Conservation (phyloP, 2,113 vertebrate species). For the Meles meles region DNA sequence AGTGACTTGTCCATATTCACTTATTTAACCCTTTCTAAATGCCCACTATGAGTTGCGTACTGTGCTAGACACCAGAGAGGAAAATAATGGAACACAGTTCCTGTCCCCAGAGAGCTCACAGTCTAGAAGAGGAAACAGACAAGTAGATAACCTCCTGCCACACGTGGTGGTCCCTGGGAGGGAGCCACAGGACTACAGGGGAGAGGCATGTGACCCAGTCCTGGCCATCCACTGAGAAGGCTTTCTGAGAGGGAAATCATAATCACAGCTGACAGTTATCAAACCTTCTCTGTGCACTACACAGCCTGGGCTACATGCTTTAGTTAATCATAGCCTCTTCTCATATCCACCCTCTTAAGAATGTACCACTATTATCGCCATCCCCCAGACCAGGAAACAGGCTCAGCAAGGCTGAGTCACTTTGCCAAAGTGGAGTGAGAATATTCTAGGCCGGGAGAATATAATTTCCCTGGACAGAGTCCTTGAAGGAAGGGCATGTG, state of each 20-base stretch:
- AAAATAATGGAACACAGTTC: not conserved
- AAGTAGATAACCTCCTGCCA: not conserved
- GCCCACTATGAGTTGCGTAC: not conserved
- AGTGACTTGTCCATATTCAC: not conserved
- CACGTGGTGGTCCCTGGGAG: not conserved
- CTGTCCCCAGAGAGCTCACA: not conserved
- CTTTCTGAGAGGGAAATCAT: not conserved
- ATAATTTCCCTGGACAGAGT: not conserved
- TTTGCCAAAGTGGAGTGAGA: not conserved
- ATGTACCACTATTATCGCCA: not conserved
- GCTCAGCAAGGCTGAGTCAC: not conserved
- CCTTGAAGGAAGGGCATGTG: not conserved
- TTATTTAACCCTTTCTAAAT: not conserved
- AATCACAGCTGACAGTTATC: not conserved
- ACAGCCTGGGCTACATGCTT: not conserved
- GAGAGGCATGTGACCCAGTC: not conserved
- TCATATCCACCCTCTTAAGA: not conserved
- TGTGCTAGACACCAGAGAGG: not conserved
- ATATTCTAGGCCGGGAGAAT: not conserved
- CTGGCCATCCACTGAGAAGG: not conserved
- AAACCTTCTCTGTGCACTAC: fast-evolving
- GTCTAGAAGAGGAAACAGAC: not conserved
- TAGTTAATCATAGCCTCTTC: not conserved
- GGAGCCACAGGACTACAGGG: fast-evolving
- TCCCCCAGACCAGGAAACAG: not conserved